A percentile compares a stretch with the other conserved stretches of the same genome.
Conservation (phyloP, 1,140 invertebrate genomes). For the Brachionus rubens region DNA sequence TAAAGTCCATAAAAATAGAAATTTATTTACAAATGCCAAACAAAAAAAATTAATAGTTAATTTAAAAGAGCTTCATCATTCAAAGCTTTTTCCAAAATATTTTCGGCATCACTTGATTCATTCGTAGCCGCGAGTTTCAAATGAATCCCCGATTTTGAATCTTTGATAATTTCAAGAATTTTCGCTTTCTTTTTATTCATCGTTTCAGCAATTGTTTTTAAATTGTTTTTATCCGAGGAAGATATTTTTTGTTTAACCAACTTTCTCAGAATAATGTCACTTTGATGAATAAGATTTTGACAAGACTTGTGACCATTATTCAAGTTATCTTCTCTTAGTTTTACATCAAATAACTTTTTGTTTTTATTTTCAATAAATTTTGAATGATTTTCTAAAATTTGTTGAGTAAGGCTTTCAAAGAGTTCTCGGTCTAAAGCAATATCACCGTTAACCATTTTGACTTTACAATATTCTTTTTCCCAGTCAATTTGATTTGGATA, state of each 20-base stretch:
- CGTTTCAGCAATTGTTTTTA: not conserved
- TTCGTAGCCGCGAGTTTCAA: not conserved
- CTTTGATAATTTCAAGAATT: not conserved
- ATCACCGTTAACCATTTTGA: not conserved
- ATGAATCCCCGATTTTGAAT: not conserved
- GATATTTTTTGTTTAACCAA: not conserved
- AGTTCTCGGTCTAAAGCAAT: not conserved
- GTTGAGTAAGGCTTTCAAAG: not conserved
- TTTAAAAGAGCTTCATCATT: too few relatives aligned
- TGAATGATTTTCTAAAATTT: not conserved
- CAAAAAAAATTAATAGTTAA: too few relatives aligned
- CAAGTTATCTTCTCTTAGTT: not conserved
- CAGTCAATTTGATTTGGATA: constrained; percentile 23
- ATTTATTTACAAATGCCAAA: not conserved
- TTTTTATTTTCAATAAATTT: not conserved
- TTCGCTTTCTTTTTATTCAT: not conserved
- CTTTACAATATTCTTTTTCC: constrained; percentile 16
- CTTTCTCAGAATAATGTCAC: constrained; percentile 15
- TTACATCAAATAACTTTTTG: not conserved
- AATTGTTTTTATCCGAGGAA: not conserved
- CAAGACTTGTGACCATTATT: not conserved
- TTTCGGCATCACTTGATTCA: not conserved
- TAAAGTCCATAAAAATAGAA: too few relatives aligned
- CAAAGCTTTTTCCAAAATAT: not conserved
- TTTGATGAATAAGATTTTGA: constrained; percentile 15